Conservation (phyloP, 1,140 invertebrate genomes). For the Camponotus floridanus region DNA sequence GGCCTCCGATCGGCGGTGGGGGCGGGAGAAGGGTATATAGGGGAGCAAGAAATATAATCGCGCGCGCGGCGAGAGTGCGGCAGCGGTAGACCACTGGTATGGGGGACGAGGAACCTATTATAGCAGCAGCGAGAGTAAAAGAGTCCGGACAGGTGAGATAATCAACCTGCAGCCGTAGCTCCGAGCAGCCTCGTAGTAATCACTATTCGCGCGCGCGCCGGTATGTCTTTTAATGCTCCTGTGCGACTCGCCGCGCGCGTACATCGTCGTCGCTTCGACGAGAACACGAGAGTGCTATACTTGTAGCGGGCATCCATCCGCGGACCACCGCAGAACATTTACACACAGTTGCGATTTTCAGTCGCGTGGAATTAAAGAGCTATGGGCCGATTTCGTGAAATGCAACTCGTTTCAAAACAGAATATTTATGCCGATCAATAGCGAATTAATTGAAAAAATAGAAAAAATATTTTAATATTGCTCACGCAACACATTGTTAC, state of each 20-base stretch:
- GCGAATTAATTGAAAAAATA: neutral
- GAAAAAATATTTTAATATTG: neutral
- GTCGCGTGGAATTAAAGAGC: conserved; percentile 15
- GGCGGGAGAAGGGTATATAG: conserved; percentile 45
- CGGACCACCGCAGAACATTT: conserved; percentile 49
- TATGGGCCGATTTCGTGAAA: conserved; percentile 20
- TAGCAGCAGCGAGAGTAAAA: conserved; percentile 83
- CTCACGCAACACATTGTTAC: neutral
- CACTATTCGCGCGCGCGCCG: conserved; percentile 76
- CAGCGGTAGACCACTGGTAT: conserved; percentile 78
- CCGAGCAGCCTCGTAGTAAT: conserved; percentile 80
- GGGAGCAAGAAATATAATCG: conserved; percentile 83
- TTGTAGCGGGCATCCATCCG: conserved; percentile 48
- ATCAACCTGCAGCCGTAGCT: conserved; percentile 81
- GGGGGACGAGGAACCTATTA: conserved; percentile 81
- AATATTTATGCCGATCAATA: neutral
- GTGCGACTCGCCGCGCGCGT: conserved; percentile 57
- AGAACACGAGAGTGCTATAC: conserved; percentile 57
- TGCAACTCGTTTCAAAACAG: neutral
- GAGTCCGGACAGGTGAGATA: conserved; percentile 84
- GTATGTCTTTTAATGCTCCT: conserved; percentile 78
- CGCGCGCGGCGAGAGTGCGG: conserved; percentile 66
- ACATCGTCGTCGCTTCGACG: conserved; percentile 26
- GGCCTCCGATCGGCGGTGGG: conserved; percentile 26
- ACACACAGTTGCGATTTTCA: conserved; percentile 61